Conservation (phyloP, 2,888 invertebrate genomes). For the Agrochola lychnidis region DNA sequence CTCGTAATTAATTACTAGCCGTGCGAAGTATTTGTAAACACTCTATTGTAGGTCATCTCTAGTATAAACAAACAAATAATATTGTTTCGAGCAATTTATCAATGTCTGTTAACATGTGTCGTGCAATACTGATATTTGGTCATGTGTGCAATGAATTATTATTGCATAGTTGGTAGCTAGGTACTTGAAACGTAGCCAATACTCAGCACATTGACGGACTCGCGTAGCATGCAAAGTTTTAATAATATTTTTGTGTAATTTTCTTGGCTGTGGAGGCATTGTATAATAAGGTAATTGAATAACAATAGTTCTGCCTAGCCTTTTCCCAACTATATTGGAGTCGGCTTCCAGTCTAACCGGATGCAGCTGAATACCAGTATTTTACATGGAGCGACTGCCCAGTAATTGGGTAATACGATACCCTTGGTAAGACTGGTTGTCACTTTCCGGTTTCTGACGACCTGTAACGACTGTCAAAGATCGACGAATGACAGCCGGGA, state of each 20-base stretch:
- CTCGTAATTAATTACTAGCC: neutral
- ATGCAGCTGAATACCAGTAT: too few relatives aligned
- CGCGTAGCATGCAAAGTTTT: conserved; percentile 19
- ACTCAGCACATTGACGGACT: conserved; percentile 9
- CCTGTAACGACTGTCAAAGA: too few relatives aligned
- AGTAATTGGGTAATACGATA: too few relatives aligned
- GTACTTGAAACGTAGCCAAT: conserved; percentile 58
- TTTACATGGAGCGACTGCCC: too few relatives aligned
- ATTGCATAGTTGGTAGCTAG: conserved; percentile 9
- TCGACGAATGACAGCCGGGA: too few relatives aligned
- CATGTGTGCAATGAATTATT: conserved; percentile 37
- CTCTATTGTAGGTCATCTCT: conserved; percentile 40
- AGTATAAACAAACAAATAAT: conserved; percentile 34
- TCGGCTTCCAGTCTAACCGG: too few relatives aligned
- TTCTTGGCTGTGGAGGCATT: conserved; percentile 10
- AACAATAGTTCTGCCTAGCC: too few relatives aligned
- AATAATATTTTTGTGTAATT: conserved; percentile 12
- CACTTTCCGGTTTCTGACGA: too few relatives aligned
- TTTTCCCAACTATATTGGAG: too few relatives aligned
- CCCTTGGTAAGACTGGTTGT: too few relatives aligned
- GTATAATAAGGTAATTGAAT: conserved; percentile 5
- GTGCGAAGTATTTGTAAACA: conserved; percentile 19
- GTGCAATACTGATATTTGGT: conserved; percentile 34
- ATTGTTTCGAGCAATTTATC: conserved; percentile 41
- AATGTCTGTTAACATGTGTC: conserved; percentile 37